Base-by-base conservation (phyloP, 2,888 invertebrate species). In the Mesodorylaimus sp. region DNA sequence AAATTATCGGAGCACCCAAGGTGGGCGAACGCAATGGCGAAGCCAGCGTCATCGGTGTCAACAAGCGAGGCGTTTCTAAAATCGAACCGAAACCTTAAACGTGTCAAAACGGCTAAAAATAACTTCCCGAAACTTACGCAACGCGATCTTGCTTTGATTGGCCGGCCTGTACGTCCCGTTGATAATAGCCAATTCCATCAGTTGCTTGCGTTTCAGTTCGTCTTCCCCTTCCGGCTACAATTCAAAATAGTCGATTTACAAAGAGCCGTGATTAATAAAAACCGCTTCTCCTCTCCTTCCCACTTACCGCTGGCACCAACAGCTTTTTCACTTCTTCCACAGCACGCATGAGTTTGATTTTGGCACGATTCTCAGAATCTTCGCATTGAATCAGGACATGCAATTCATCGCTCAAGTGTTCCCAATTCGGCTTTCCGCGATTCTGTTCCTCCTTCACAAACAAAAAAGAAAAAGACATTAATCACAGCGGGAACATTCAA, bases 351-450 rank as follows among this genome's bases (percentile, higher is more conserved):
- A 99, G 76, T 74, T 97, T 95, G 56, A 93, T 73, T 69, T 84
- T 83, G 57, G 91, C 89, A 66, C 97, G 77, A 73, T 95, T 93
- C 69, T 89, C 85, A 56, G 93, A 87, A 71, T 97, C 97, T 73
- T 99, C 97, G 27, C 95, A 95, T 59, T 93, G 95, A 63, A 99
- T 81, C 60, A 99, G 75, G 55, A 99, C 95, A 72, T 99, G 97
- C 51, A 97, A 77, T 65, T 97, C 95, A 69, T 97, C 97, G 61
- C 88, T 89, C 68, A 99, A 75, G 70, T 99, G 97, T 71, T 97
- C 97, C 97, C 97, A 99, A 75, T 99, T 99, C 57, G 95, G 91
- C 73, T 99, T 97, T 59, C 97, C 97, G 68, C 93, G 79, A 74
- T 95, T 97, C 66, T 85, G 82, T 69, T 97, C 95, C 76, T 99